phyloP scores from a whole-genome alignment of 2,113 vertebrate genomes.

The Sapayoa aenigma region DNA sequence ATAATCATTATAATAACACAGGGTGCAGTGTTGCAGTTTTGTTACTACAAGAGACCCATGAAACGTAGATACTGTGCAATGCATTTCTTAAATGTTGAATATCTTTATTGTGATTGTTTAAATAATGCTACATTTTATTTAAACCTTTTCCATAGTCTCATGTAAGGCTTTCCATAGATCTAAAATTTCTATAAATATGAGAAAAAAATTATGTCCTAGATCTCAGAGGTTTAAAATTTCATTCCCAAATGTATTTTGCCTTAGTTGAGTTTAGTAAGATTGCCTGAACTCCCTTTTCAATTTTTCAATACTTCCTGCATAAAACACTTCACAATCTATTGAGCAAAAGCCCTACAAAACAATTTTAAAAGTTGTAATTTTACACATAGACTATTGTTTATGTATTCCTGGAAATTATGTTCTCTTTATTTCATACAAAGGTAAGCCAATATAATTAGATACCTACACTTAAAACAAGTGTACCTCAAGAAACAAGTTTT shows the following conservation, averaged over 20 bases:
- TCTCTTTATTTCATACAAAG: not conserved
- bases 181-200: not conserved
- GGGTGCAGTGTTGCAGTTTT: not conserved
- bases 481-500: not conserved
- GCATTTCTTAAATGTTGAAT: not conserved
- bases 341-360: not conserved
- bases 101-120: not conserved
- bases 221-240: not conserved
- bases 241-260: not conserved
- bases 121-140: not conserved
- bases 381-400: not conserved
- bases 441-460: not conserved
- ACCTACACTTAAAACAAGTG: not conserved
- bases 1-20: not conserved
- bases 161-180: not conserved
- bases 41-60: not conserved
- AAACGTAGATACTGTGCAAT: not conserved
- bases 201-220: not conserved
- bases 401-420: not conserved
- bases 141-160: not conserved
- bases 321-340: not conserved
- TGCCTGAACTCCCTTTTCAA: not conserved
- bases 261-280: not conserved
- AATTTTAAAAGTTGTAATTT: not conserved
- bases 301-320: not conserved